Base-by-base conservation (phyloP, 2,888 invertebrate genomes). In the Apamea monoglypha region DNA sequence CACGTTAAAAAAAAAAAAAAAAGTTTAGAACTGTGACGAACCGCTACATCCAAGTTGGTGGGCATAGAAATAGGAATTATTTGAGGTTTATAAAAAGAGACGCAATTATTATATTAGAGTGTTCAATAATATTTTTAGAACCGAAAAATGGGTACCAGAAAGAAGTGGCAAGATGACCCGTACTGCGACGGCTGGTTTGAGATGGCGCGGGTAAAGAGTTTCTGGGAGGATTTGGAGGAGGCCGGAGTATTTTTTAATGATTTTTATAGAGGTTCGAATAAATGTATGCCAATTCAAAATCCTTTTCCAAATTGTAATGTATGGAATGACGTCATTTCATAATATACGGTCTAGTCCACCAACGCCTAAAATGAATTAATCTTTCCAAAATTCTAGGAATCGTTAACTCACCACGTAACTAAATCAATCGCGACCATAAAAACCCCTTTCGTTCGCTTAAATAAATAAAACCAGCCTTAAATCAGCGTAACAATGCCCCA, bases 401-500 rank as follows among this genome's bases (percentile, higher is more conserved):
- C n/a, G 14, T 25, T 44, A 59, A 53, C 40, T 21, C 25, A 12
- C 16, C 32, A 25, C 25, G 1, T 53, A 70, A 64, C 47, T 53
- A 14, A 66, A 83, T 80, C n/a, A 69, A 69, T 50, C 44, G 0
- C 40, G 6, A 21, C 2, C 64, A 82, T 74, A 76, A 79, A 75
- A 76, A 76, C 74, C 44, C 44, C 36, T 81, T 85, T 71, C 74
- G 70, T 78, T 80, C 53, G 84, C 59, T 76, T 81, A 78, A 78
- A 75, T 70, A 71, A 83, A 87, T 89, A 83, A 85, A 80, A 73
- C 44, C 44, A 72, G 68, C 56, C 66, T 67, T 84, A 85, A 69
- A 80, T 80, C 79, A 75, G 61, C 47, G 44, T 77, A 71, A 82
- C 75, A 74, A 74, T 80, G 71, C 50, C 59, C 76, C 47, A 61